Percentiles rank a stretch among this genome's conserved stretches.
Evolutionary conservation across 1,140 invertebrate species (phyloP).

Genomic region (Papilio helenus): DNA sequence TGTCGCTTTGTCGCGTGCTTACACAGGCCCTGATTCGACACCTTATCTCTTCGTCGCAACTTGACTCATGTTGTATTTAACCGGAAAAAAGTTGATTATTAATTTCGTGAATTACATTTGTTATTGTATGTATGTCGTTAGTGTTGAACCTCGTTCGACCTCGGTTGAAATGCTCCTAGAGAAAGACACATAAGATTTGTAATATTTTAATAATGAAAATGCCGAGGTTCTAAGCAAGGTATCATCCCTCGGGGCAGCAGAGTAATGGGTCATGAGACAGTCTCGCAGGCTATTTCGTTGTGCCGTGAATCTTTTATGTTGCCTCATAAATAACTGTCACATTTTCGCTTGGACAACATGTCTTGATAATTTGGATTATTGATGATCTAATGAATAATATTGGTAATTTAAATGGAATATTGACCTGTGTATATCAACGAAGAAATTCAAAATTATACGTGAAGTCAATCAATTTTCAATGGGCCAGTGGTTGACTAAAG

Average conservation of each 20-base stretch:
- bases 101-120: neutral
- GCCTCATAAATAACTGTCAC: neutral
- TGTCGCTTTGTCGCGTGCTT: constrained; percentile 63
- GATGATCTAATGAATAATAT: neutral
- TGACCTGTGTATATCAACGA: no score
- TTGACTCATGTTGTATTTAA: constrained; percentile 34
- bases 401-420: neutral
- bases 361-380: neutral
- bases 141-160: no score
- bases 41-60: constrained; percentile 52
- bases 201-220: neutral
- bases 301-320: neutral
- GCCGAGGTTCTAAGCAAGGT: neutral
- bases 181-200: neutral
- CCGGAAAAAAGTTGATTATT: constrained; percentile 10
- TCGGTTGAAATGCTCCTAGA: no score
- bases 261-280: neutral
- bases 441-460: no score
- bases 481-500: neutral
- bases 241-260: neutral
- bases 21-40: constrained; percentile 64
- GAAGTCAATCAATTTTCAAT: neutral
- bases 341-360: neutral
- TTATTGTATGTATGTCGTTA: neutral
- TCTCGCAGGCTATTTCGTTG: neutral